Base-by-base conservation (phyloP, 1,140 invertebrate genomes). In the Hyles euphorbiae region DNA sequence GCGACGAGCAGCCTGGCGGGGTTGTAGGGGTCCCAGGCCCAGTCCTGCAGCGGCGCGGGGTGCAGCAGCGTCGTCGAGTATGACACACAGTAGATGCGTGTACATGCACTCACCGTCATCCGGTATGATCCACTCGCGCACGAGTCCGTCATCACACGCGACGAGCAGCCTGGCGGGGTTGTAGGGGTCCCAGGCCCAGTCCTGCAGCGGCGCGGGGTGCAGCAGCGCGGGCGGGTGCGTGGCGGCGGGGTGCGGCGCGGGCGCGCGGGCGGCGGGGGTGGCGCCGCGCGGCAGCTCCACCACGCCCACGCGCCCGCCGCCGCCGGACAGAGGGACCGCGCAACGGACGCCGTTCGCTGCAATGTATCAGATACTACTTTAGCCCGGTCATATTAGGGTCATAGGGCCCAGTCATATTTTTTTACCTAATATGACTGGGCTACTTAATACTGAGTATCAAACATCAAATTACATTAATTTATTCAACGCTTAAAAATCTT, bases 181-280 rank as follows among this genome's bases (percentile, higher is more conserved):
- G 80, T 98, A 98, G 2, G 97, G 97, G 91, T 99, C 96, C 95
- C 96, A 98, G 52, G 93, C 92, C 87, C 98, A 98, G 88, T 99
- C 97, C 91, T 96, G 95, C 5, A 98, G 93, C 65, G 94, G 96
- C 59, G 93, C 94, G 33, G 95, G 94, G 83, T 98, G 96, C 11
- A 98, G 93, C 61, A 99, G 87, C n/a, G 74, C 78, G 36, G 50
- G 32, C 3, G 60, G 60, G 56, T 56, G 64, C 36, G 54, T 8
- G 12, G 50, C 61, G 7, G 64, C 65, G 47, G 61, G 95, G 93
- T 70, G 68, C 12, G 69, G 22, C 82, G 97, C 95, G 0, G 95
- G 92, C 36, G 97, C 88, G 65, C 93, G 90, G 0, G 96, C 94
- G 1, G 9, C 47, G 5, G 65, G 60, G 0, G 94, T 92, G 70